These are phyloP conservation scores for Drosophila mojavensis DNA, from an alignment of 1,140 invertebrate species.

Conservation along the genomic window DNA sequence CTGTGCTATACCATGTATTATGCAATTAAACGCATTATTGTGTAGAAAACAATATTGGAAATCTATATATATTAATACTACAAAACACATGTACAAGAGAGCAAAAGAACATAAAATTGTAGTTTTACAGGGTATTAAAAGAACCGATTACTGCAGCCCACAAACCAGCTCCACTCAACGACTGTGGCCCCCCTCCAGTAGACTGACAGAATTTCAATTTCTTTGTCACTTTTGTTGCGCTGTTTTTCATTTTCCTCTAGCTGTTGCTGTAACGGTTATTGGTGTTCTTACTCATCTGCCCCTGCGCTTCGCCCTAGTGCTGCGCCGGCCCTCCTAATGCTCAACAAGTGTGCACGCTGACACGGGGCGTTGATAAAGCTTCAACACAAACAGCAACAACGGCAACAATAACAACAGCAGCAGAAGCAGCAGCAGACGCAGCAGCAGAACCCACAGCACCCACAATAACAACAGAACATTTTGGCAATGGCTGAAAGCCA, in stretches of 20 bases:
- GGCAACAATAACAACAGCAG: slow-evolving; percentile 10
- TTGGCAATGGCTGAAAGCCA: slow-evolving; percentile 39
- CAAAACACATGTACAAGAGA: no score
- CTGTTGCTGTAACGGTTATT: slow-evolving; percentile 47
- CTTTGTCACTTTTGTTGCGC: slow-evolving; percentile 61
- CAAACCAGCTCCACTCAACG: not conserved
- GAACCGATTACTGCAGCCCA: slow-evolving; percentile 12
- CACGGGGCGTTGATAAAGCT: slow-evolving; percentile 42
- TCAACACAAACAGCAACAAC: slow-evolving; percentile 36
- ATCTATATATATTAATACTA: no score
- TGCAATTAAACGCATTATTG: no score
- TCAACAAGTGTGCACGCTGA: slow-evolving; percentile 45
- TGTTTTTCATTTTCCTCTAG: slow-evolving; percentile 28
- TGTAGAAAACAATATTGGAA: no score
- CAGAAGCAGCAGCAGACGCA: not conserved
- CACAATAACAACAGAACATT: slow-evolving; percentile 18
- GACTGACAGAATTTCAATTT: slow-evolving; percentile 72
- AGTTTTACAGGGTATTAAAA: slow-evolving; percentile 2
- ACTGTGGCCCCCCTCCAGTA: slow-evolving; percentile 8
- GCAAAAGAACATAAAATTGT: no score
- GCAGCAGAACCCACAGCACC: slow-evolving; percentile 5
- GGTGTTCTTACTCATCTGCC: slow-evolving; percentile 16
- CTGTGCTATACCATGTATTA: no score
- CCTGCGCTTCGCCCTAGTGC: not conserved
- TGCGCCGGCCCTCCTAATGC: slow-evolving; percentile 24